Evolutionary conservation across 30 jellyfish, hydroid and myxozoan species (phyloP), one percentile per base, ranked within the genome.

Genomic region (Catostylus mosaicus): DNA sequence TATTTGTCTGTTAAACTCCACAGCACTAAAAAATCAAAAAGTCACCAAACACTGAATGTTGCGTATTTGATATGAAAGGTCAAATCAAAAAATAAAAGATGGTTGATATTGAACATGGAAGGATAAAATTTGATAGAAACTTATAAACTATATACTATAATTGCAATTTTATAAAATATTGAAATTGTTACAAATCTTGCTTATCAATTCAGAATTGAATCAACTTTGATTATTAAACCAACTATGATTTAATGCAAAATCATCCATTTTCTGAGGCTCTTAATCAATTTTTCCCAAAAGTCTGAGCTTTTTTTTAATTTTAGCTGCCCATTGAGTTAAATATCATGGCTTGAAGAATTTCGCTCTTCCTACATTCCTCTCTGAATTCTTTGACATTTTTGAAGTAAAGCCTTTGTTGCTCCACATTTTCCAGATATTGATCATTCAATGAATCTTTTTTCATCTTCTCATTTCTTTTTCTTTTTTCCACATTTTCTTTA

Each of bases 321-420:
- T 50, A 50, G 63, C 71, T 59, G 24, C 38, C 38, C 36, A 23
- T 7, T 23, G 71, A 35, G 24, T 23, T 59, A 18, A 59, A 37
- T 35, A n/a, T n/a, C 48, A 83, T 94, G 1, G 99, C 84, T 69
- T 66, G 90, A 32, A 94, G 80, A 23, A 73, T 52, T 65, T 94
- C 99, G 69, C 83, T 88, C 60, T 88, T 94, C 61, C 96, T 87
- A 76, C 99, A 94, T 84, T 94, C 99, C 92, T 94, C 98, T 77
- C 87, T 94, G 79, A 93, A 93, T 45, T 93, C 98, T 38, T 84
- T 71, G 72, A 93, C 90, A 22, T 87, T 79, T 47, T 93, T 93
- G 76, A 72, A 78, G 77, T 93, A 93, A 27, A 61, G 56, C 56
- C 98, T 70, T 77, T 93, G 97, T 64, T 93, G 85, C 82, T 93